Conservation (phyloP, 2,113 vertebrate genomes). For the Trematocara nigrifrons region DNA sequence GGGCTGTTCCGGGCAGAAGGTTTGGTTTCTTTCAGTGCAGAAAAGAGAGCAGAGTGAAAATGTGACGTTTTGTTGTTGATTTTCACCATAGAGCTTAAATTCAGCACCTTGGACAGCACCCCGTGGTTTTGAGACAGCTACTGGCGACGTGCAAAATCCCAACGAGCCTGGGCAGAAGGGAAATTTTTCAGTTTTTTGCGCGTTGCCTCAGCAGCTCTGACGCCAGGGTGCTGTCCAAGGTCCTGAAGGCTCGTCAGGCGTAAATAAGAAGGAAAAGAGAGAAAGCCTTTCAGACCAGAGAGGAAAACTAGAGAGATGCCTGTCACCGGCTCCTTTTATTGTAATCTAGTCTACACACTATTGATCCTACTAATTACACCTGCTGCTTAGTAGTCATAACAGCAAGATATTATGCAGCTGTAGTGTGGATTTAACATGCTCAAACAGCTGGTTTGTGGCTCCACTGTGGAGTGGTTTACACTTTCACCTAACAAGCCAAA, state of each 20-base stretch:
- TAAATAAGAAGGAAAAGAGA: neutral
- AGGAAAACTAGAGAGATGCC: neutral
- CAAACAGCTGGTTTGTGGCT: neutral
- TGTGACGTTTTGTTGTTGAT: neutral
- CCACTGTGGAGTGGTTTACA: neutral
- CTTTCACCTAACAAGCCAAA: neutral
- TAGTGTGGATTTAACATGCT: neutral
- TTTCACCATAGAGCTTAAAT: neutral
- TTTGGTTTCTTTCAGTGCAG: neutral
- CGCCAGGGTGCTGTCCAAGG: constrained; percentile 26
- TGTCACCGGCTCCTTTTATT: neutral
- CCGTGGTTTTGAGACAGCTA: too few species aligned
- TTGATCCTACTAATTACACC: neutral
- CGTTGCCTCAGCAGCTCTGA: neutral
- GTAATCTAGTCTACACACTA: neutral
- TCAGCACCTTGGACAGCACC: constrained; percentile 34
- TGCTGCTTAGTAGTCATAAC: neutral
- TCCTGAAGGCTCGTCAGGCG: constrained; percentile 18
- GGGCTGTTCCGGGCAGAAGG: neutral
- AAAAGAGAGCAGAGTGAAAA: neutral
- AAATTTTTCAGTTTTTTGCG: neutral
- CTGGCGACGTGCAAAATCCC: neutral
- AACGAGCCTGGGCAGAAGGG: neutral
- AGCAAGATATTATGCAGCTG: neutral
- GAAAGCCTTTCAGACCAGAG: neutral